These are phyloP conservation scores for Chaetophractus vellerosus DNA, from an alignment of 2,797 vertebrate genomes.

Conservation along the genomic window DNA sequence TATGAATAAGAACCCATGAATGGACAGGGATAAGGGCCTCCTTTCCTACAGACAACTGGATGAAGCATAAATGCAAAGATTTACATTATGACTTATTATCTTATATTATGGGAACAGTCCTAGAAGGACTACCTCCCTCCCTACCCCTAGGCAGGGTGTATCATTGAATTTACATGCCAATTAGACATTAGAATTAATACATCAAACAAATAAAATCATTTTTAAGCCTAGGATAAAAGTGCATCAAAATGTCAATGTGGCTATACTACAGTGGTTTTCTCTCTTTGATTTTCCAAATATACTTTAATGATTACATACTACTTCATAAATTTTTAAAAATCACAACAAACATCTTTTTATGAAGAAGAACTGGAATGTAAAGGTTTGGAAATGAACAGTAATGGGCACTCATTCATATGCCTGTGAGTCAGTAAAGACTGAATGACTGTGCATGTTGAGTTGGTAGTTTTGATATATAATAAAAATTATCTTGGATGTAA, in stretches of 20 bases:
- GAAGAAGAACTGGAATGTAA: not conserved
- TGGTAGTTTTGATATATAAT: too few relatives aligned
- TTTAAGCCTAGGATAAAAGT: not conserved
- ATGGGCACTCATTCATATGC: too few relatives aligned
- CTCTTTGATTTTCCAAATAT: conserved; percentile 14
- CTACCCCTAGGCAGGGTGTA: too few relatives aligned
- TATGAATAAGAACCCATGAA: not conserved
- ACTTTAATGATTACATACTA: not conserved
- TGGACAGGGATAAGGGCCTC: too few relatives aligned
- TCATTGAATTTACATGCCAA: not conserved
- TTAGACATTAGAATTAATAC: not conserved
- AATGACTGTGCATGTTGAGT: too few relatives aligned
- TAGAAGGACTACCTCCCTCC: not conserved
- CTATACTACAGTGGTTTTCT: not conserved
- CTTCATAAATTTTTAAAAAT: not conserved
- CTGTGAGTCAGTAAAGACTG: too few relatives aligned
- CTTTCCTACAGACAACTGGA: not conserved
- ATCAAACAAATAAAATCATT: not conserved
- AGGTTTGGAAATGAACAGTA: too few relatives aligned
- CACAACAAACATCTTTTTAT: not conserved
- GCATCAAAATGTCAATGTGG: not conserved
- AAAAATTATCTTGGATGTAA: too few relatives aligned
- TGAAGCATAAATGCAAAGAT: not conserved
- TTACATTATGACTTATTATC: not conserved
- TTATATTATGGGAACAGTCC: not conserved